Evolutionary conservation across 2,888 invertebrate species (phyloP).

Genomic region (Oasisia sp.): DNA sequence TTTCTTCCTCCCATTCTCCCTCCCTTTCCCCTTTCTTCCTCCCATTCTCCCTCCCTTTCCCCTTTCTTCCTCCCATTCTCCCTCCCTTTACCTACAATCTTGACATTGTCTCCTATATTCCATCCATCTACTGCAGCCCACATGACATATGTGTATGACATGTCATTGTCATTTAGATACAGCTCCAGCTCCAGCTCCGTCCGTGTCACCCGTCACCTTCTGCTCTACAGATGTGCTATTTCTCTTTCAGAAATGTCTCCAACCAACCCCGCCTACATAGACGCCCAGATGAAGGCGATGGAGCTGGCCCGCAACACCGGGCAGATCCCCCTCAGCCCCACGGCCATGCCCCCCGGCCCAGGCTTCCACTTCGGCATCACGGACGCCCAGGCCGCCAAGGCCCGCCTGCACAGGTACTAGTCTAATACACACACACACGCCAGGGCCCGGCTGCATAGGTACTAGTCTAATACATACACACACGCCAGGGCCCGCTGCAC

Average conservation of each 20-base stretch:
- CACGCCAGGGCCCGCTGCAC: no score
- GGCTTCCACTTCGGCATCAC: constrained; percentile 67
- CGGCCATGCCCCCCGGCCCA: constrained; percentile 19
- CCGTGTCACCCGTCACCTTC: not conserved
- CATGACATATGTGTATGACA: no score
- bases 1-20: no score
- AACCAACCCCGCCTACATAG: constrained; percentile 67
- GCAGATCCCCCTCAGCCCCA: constrained; percentile 46
- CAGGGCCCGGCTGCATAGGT: constrained; percentile 73
- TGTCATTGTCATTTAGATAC: no score
- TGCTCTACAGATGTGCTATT: not conserved
- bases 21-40: no score
- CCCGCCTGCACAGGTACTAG: constrained; percentile 70
- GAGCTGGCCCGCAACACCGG: constrained; percentile 65
- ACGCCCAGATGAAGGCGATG: constrained; percentile 71
- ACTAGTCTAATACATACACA: not conserved
- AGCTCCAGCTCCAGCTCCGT: no score
- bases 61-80: no score
- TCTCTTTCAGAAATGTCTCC: constrained; percentile 51
- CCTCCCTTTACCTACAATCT: no score
- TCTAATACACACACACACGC: constrained; percentile 57
- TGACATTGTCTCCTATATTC: no score
- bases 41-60: no score
- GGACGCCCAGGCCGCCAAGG: constrained; percentile 75
- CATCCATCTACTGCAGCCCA: no score